Percentiles rank a stretch among this genome's conserved stretches.
These are phyloP conservation scores for Morus bassanus DNA, from an alignment of 2,797 vertebrate genomes.

Conservation along the genomic window DNA sequence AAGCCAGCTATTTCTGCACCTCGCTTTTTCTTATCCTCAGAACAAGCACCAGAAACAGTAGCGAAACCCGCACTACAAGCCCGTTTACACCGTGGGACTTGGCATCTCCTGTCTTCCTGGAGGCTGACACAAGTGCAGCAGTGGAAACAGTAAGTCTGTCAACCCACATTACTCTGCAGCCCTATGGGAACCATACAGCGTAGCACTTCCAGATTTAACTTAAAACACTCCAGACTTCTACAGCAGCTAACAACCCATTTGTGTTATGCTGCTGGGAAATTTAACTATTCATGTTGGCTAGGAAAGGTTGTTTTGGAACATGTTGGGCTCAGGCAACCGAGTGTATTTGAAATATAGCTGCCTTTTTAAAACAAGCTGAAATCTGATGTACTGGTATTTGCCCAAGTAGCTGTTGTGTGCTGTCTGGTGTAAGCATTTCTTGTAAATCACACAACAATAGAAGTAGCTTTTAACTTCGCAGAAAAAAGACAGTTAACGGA, in stretches of 20 bases:
- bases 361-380: neutral
- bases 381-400: neutral
- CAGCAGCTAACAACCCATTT: neutral
- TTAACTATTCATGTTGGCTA: neutral
- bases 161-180: neutral
- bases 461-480: neutral
- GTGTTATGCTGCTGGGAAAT: conserved; percentile 2
- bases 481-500: neutral
- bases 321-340: neutral
- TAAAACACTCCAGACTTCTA: neutral
- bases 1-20: neutral
- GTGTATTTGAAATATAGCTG: neutral
- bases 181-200: neutral
- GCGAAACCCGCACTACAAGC: neutral
- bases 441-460: neutral
- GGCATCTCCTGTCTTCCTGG: neutral
- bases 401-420: neutral
- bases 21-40: neutral
- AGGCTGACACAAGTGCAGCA: neutral
- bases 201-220: neutral
- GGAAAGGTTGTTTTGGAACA: neutral
- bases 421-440: neutral
- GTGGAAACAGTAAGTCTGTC: neutral
- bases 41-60: neutral
- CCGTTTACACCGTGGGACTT: neutral